Percentiles rank a stretch among this genome's conserved stretches.
phyloP scores from a whole-genome alignment of 2,113 vertebrate genomes.

The Silurus asotus region DNA sequence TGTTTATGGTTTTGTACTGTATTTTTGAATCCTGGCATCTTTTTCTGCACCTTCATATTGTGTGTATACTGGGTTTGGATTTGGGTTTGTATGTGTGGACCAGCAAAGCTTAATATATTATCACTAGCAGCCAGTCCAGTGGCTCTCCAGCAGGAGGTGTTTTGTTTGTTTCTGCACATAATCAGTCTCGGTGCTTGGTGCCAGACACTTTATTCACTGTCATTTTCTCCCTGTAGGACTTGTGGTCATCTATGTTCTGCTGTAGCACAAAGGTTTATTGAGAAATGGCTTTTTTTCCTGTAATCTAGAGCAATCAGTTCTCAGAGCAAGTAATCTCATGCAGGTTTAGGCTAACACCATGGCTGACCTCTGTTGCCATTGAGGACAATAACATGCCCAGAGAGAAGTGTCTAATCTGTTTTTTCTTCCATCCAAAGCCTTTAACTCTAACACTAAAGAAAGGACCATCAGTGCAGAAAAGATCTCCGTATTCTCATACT shows the following conservation, averaged over 20 bases:
- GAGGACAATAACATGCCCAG: conserved; percentile 38
- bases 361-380: conserved; percentile 53
- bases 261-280: not conserved
- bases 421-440: conserved; percentile 10
- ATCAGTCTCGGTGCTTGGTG: no score
- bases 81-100: no score
- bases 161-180: not conserved
- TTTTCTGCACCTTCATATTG: no score
- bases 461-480: conserved; percentile 29
- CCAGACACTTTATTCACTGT: not conserved
- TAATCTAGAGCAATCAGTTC: conserved; percentile 36
- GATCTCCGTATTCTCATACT: conserved; percentile 14
- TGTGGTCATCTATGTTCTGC: not conserved
- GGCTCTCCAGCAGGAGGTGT: conserved; percentile 27
- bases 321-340: conserved; percentile 41
- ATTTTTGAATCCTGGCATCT: no score
- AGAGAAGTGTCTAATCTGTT: conserved; percentile 44
- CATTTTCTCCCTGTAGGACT: not conserved
- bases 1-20: not conserved
- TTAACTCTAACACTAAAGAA: conserved; percentile 20
- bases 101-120: not conserved
- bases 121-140: not conserved
- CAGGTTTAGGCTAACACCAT: conserved; percentile 51
- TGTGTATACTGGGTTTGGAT: no score
- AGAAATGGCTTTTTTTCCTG: not conserved